Evolutionary conservation across 2,888 invertebrate genomes (phyloP).

Genomic region (Cacoxenus indagator): DNA sequence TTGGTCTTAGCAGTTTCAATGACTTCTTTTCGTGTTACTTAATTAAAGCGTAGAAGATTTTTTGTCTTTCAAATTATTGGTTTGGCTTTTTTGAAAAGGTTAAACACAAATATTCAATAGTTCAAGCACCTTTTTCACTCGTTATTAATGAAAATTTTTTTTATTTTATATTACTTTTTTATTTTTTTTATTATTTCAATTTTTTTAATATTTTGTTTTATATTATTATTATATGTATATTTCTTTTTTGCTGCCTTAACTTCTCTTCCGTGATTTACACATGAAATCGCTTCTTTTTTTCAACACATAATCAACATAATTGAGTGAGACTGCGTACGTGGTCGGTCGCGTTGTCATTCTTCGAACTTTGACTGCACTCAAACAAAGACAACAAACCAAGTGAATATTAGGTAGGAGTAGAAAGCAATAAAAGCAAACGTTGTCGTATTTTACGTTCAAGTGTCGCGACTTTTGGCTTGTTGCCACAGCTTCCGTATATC

Average conservation of each 20-base stretch:
- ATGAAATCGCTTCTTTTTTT: background rate
- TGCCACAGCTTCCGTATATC: conserved; percentile 10
- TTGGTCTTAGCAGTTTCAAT: background rate
- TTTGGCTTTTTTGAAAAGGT: background rate
- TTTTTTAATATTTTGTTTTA: background rate
- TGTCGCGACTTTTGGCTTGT: conserved; percentile 10
- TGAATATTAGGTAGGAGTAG: background rate
- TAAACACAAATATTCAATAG: background rate
- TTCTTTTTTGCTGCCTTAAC: background rate
- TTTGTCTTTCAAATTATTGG: background rate
- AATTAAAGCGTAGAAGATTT: conserved; percentile 7
- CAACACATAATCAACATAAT: background rate
- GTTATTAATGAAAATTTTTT: background rate
- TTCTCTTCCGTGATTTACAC: background rate
- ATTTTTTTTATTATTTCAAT: background rate
- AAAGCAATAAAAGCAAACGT: background rate
- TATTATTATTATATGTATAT: background rate
- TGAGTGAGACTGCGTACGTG: background rate
- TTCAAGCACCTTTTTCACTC: background rate
- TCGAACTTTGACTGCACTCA: conserved; percentile 13
- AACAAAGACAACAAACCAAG: background rate
- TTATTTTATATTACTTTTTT: background rate
- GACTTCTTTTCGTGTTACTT: background rate
- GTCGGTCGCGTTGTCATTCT: conserved; percentile 12
- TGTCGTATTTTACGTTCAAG: background rate